A percentile compares a stretch with the other conserved stretches of the same genome.
Conservation (phyloP, 1,140 invertebrate species). For the Caenorhabditis latens region DNA sequence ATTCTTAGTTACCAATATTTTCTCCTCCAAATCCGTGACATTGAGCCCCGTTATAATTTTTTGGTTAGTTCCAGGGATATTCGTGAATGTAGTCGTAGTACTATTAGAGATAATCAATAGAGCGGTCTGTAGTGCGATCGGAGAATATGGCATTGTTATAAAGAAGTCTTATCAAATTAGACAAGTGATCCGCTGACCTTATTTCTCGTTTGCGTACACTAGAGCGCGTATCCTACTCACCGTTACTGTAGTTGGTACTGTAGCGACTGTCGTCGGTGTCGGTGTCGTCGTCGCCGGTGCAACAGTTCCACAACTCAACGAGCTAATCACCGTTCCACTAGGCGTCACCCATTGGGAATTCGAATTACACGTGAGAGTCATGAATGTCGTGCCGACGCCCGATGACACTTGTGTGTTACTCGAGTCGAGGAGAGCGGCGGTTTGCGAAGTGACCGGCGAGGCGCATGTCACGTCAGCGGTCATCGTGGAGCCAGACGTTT, state of each 20-base stretch:
- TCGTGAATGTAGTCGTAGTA: conserved; percentile 5
- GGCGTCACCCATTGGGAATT: conserved; percentile 38
- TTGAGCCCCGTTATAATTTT: conserved; percentile 4
- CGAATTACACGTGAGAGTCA: conserved; percentile 13
- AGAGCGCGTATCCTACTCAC: background rate
- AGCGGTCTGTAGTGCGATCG: conserved; percentile 14
- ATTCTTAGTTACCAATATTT: too few species aligned
- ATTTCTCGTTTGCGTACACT: background rate
- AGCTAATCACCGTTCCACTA: background rate
- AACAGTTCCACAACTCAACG: conserved; percentile 23
- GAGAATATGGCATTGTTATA: conserved; percentile 14
- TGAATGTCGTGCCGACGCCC: conserved; percentile 22
- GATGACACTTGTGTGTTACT: conserved; percentile 35
- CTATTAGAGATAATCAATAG: conserved; percentile 52
- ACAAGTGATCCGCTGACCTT: background rate
- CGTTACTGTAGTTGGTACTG: background rate
- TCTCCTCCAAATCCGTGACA: background rate
- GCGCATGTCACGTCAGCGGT: conserved; percentile 8
- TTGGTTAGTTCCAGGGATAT: conserved; percentile 26
- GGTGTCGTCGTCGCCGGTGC: conserved; percentile 23
- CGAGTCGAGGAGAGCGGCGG: background rate
- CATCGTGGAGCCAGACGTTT: conserved; percentile 13
- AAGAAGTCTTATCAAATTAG: background rate
- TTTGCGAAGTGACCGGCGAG: conserved; percentile 5
- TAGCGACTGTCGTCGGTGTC: background rate